Base-by-base conservation (phyloP, 2,797 vertebrate genomes). In the Carapus acus region DNA sequence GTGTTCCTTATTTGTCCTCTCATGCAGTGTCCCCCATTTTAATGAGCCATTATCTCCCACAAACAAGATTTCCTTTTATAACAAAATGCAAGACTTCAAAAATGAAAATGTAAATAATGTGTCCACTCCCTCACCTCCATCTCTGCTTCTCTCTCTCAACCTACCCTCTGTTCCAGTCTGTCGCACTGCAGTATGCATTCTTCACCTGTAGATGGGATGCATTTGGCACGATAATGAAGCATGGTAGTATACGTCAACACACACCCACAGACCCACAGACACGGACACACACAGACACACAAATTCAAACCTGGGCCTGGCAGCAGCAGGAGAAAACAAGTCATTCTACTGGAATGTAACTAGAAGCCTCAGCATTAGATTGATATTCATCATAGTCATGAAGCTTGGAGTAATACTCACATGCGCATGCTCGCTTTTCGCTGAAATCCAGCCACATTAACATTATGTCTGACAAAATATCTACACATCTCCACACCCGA, bases 201-300 rank as follows among this genome's bases (percentile, higher is more conserved):
- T 71, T 29, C 70, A 72, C 69, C 62, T 74, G 22, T 39, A 29
- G 23, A 56, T 49, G 59, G 68, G 50, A 12, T 36, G 50, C 68
- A 69, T 73, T 69, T 80, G 67, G 67, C 69, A 68, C 65, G 4
- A 33, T 47, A 3, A 18, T 19, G 44, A 21, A 17, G 48, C 16
- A 18, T 43, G 12, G 38, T 27, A 23, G 24, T 31, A 53, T 54
- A 80, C 73, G 62, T 62, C 70, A 54, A 53, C 16, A 29, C 60
- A 63, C 13, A 29, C 13, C 13, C 37, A 16, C 48, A 49, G 29
- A 34, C 9, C 17, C 46, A 24, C 27, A 23, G 43, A 27, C 17
- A 39, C 13, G 27, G 8, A 16, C 37, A 16, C 48, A 49, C 41
- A 34, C 9, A 22, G 41, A 24, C 27, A 23, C 48, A 27, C 17